Conservation (phyloP, 2,113 vertebrate species). For the Gambusia affinis region DNA sequence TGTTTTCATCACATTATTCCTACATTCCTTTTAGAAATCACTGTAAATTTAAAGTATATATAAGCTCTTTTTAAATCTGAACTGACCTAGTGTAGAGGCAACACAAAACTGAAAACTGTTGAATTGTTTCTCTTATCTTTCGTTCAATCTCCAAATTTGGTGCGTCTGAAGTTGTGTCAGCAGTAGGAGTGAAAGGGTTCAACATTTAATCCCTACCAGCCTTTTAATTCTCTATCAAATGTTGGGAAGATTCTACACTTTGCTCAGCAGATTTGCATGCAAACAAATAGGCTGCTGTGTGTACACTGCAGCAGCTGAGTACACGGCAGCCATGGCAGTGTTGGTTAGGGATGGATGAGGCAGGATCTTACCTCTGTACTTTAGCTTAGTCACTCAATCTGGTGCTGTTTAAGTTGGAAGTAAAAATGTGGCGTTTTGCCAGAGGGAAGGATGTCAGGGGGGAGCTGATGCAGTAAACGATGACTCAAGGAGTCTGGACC, state of each 20-base stretch:
- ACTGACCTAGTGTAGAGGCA: no score
- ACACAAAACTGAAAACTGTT: no score
- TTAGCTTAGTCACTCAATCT: conserved; percentile 40
- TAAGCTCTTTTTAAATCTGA: no score
- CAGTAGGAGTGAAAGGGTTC: background rate
- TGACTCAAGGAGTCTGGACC: conserved; percentile 46
- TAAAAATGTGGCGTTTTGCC: conserved; percentile 22
- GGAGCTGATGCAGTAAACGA: conserved; percentile 41
- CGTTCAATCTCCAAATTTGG: no score
- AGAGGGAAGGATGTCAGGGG: conserved; percentile 18
- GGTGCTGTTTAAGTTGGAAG: conserved; percentile 50
- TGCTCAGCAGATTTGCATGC: conserved; percentile 35
- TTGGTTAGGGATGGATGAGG: conserved; percentile 7
- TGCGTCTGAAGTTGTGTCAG: no score
- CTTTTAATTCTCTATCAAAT: background rate
- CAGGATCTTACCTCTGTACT: background rate
- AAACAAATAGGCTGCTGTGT: conserved; percentile 47
- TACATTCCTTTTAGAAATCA: no score
- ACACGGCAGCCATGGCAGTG: conserved; percentile 47
- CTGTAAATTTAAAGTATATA: no score
- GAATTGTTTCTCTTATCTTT: no score
- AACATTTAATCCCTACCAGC: conserved; percentile 5
- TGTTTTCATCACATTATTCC: background rate
- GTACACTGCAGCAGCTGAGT: conserved; percentile 65
- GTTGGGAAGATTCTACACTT: conserved; percentile 7